Percentiles rank a stretch among this genome's conserved stretches.
phyloP scores from a whole-genome alignment of 1,140 invertebrate genomes.

The Drosophila kohkoa region DNA sequence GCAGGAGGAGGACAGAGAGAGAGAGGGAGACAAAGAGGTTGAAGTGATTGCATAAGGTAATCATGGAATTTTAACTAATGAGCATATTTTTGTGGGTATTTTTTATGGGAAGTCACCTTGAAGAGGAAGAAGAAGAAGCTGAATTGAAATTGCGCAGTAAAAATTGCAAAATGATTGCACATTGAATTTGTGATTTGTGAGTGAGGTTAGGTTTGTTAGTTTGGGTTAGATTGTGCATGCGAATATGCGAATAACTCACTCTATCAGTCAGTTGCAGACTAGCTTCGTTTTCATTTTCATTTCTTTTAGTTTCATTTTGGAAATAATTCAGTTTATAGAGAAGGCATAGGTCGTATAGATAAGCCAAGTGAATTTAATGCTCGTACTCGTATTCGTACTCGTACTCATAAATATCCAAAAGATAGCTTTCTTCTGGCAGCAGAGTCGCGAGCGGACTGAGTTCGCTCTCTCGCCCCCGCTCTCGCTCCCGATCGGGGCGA shows the following conservation, averaged over 20 bases:
- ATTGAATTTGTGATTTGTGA: background rate
- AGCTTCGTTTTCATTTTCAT: too few species aligned
- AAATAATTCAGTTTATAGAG: background rate
- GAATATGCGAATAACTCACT: background rate
- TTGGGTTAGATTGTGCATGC: background rate
- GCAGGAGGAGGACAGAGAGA: too few species aligned
- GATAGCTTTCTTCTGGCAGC: background rate
- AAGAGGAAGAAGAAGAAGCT: too few species aligned
- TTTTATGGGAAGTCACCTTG: too few species aligned
- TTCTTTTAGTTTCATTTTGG: background rate
- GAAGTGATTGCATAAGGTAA: too few species aligned
- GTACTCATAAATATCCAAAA: background rate
- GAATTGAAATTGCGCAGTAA: too few species aligned
- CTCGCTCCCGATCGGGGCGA: background rate
- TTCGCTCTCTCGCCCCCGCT: too few species aligned
- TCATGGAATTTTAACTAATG: too few species aligned
- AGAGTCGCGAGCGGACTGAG: background rate
- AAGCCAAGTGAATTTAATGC: background rate
- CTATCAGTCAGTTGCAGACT: background rate
- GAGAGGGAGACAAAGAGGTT: too few species aligned
- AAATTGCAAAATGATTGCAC: background rate
- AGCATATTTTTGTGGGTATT: too few species aligned
- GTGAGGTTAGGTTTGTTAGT: background rate
- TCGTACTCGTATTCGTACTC: background rate
- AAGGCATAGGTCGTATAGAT: background rate